Conservation (phyloP, 2,113 vertebrate species). For the Gambusia affinis region DNA sequence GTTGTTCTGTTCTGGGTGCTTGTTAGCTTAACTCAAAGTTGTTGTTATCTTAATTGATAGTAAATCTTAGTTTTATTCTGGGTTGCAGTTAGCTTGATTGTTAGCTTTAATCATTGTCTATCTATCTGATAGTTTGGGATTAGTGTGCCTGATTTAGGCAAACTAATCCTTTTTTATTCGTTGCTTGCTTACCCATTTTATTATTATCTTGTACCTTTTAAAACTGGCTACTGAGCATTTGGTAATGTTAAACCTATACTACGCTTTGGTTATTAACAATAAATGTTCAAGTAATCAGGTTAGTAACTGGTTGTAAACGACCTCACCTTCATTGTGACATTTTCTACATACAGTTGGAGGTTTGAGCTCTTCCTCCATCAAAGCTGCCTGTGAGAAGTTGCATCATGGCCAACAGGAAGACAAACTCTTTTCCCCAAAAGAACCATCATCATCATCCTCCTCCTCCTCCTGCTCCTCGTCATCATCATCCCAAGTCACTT, state of each 20-base stretch:
- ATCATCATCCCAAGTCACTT: background rate
- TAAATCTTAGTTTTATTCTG: too few relatives aligned
- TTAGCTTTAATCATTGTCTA: too few relatives aligned
- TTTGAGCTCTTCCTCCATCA: constrained; percentile 48
- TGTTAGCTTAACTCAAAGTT: too few relatives aligned
- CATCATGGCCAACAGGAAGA: background rate
- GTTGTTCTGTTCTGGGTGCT: too few relatives aligned
- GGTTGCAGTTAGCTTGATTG: too few relatives aligned
- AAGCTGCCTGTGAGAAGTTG: constrained; percentile 47
- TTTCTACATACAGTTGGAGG: constrained; percentile 66
- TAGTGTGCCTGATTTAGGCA: too few relatives aligned
- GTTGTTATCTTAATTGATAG: too few relatives aligned
- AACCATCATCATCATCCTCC: constrained; percentile 11
- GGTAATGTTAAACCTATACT: background rate
- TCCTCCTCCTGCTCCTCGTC: background rate
- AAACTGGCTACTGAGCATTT: background rate
- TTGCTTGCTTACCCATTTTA: too few relatives aligned
- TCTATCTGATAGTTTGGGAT: too few relatives aligned
- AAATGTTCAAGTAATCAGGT: background rate
- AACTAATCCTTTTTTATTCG: too few relatives aligned
- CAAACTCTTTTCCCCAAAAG: background rate
- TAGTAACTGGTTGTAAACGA: background rate
- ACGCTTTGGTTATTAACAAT: background rate
- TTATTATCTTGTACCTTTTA: background rate
- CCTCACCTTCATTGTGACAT: background rate